Conservation (phyloP, 2,797 vertebrate genomes). For the Enteromius viviparus region DNA sequence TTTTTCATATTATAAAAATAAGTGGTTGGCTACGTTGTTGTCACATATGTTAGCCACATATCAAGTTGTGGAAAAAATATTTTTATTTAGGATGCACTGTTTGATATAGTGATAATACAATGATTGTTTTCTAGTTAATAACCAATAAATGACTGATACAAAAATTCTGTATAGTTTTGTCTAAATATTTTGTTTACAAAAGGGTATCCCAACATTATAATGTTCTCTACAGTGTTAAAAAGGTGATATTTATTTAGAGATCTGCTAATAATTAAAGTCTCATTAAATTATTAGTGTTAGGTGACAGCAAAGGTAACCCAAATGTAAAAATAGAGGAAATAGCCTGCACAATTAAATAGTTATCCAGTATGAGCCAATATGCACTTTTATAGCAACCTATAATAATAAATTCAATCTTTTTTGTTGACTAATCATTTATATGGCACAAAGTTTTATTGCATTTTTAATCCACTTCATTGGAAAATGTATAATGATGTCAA, state of each 20-base stretch:
- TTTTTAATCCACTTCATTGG: not conserved
- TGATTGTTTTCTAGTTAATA: not conserved
- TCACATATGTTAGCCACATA: not conserved
- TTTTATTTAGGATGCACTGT: not conserved
- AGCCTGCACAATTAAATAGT: constrained; percentile 4
- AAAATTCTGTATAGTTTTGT: not conserved
- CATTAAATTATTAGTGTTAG: not conserved
- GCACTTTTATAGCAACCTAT: not conserved
- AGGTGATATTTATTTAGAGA: not conserved
- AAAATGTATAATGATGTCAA: not conserved
- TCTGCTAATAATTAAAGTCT: not conserved
- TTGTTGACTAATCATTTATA: not conserved
- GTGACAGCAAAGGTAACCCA: not conserved
- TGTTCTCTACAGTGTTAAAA: not conserved
- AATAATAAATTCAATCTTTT: not conserved
- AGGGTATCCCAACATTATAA: not conserved
- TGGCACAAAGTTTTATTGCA: not conserved
- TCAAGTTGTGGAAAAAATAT: not conserved
- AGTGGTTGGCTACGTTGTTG: not conserved
- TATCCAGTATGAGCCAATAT: not conserved
- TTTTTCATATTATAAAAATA: not conserved
- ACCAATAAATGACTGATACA: not conserved
- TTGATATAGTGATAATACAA: not conserved
- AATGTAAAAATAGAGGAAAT: not conserved
- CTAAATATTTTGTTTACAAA: not conserved